Base-by-base conservation (phyloP, 2,797 vertebrate species). In the Semaprochilodus insignis region DNA sequence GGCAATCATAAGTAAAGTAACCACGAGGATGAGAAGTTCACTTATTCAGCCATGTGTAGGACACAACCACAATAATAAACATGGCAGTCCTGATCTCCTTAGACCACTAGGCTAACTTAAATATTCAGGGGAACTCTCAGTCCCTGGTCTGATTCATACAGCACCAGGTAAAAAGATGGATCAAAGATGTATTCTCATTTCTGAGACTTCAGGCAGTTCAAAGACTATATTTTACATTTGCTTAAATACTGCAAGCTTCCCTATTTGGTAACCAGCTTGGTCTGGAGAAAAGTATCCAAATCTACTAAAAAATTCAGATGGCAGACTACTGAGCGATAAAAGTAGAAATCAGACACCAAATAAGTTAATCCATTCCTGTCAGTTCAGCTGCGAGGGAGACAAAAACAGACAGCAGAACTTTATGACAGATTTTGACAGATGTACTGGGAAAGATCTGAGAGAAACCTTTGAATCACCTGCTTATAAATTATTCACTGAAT, bases 401-500 rank as follows among this genome's bases (percentile, higher is more conserved):
- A 7, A 72, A n/a, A 73, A 14, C 81, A 55, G 34, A 23, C 52
- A 27, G 31, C 40, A 16, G 6, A 31, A 6, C 36, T 74, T 21
- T 36, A 31, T 36, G 48, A 72, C 55, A 72, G 59, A 0, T 78
- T 57, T 5, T 19, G 48, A 31, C 59, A 60, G 73, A 76, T 48
- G 21, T 55, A 6, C 74, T 25, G 31, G 19, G 31, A 40, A 19
- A 79, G 72, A 51, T 80, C 54, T 36, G 31, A 75, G 23, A 62
- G 25, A 81, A 76, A 84, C 48, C 59, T 83, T 65, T 57, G 13
- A 40, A 44, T 83, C 62, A 40, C 23, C 48, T 40, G 25, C 31
- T 31, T 72, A 65, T 78, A 73, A 78, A 83, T 78, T 73, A 82
- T 82, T 63, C 52, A 72, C 14, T 14, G 75, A 0, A 66, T 44